phyloP scores from a whole-genome alignment of 2,888 invertebrate species.

The Acanthococcus lagerstroemiae region DNA sequence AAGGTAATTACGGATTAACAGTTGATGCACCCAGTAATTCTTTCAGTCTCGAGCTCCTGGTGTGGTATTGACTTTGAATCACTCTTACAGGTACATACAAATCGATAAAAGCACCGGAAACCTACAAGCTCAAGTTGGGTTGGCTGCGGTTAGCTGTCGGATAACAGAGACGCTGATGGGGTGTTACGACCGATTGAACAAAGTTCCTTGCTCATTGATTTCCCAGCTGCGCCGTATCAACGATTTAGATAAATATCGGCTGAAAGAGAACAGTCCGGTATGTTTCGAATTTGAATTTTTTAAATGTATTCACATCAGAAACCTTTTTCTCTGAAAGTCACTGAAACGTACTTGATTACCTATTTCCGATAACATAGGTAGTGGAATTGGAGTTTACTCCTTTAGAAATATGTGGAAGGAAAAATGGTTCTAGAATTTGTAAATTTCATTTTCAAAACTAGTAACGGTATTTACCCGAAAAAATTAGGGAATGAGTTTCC shows the following conservation, averaged over 20 bases:
- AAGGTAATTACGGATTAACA: constrained; percentile 48
- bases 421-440: too few relatives aligned
- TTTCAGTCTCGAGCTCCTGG: background rate
- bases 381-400: too few relatives aligned
- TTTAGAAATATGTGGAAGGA: too few relatives aligned
- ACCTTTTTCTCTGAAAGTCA: too few relatives aligned
- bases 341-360: too few relatives aligned
- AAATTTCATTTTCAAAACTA: too few relatives aligned
- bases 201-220: constrained; percentile 62
- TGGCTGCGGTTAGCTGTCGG: constrained; percentile 78
- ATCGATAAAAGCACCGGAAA: constrained; percentile 46
- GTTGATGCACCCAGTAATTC: too few relatives aligned
- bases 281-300: background rate
- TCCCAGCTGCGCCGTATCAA: constrained; percentile 50
- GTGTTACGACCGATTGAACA: constrained; percentile 66
- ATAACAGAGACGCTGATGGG: constrained; percentile 74
- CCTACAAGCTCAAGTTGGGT: constrained; percentile 64
- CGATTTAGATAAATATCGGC: constrained; percentile 43
- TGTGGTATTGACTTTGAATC: background rate
- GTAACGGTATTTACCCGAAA: too few relatives aligned
- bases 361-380: too few relatives aligned
- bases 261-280: constrained; percentile 22
- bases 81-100: constrained; percentile 42
- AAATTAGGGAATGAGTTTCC: too few relatives aligned
- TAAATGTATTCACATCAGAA: background rate